These are phyloP conservation scores for Thera britannica DNA, from an alignment of 2,888 invertebrate genomes.

Conservation along the genomic window DNA sequence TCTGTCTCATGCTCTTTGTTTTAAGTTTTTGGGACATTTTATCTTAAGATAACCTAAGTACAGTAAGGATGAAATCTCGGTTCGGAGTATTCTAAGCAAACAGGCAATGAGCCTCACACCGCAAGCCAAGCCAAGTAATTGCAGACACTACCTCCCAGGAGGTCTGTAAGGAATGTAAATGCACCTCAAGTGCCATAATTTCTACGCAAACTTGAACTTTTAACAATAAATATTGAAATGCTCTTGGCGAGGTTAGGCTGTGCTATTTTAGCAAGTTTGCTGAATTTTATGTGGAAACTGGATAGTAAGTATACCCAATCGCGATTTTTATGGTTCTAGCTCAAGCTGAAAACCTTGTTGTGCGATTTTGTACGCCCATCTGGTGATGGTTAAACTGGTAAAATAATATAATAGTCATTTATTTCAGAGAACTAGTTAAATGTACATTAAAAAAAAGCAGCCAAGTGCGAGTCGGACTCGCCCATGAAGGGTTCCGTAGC, in stretches of 20 bases:
- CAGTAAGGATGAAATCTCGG: not conserved
- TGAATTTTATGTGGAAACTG: not conserved
- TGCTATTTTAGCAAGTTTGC: not conserved
- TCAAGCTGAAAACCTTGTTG: too few species aligned
- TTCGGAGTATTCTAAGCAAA: constrained; percentile 15
- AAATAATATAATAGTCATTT: too few species aligned
- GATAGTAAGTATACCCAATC: not conserved
- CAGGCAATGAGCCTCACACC: constrained; percentile 19
- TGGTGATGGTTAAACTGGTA: too few species aligned
- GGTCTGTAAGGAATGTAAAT: constrained; percentile 71
- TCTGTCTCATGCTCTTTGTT: too few species aligned
- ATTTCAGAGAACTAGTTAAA: too few species aligned
- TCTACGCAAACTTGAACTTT: constrained; percentile 55
- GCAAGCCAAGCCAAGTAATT: constrained; percentile 59
- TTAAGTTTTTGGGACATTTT: not conserved
- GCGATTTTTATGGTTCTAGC: too few species aligned
- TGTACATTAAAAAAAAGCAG: too few species aligned
- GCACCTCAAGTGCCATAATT: constrained; percentile 65
- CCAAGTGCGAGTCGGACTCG: too few species aligned
- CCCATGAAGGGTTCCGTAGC: too few species aligned
- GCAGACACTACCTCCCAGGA: constrained; percentile 65
- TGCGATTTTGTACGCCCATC: too few species aligned
- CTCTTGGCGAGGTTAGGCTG: constrained; percentile 20
- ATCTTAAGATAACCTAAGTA: not conserved
- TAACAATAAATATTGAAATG: constrained; percentile 61